Conservation (phyloP, 2,113 vertebrate species). For the Pomatostomus ruficeps region DNA sequence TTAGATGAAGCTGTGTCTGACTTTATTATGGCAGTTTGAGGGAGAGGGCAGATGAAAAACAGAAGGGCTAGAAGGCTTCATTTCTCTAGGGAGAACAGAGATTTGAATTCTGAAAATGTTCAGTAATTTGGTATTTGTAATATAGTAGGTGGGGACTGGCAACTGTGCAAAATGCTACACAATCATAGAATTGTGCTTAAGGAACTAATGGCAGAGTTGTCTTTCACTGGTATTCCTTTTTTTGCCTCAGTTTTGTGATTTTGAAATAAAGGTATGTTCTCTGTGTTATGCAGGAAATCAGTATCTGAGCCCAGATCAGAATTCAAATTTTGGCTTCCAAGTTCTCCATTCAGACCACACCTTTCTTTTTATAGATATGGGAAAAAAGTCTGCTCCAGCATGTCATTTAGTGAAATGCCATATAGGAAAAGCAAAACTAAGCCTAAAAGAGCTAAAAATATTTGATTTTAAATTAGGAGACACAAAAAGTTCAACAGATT, state of each 20-base stretch:
- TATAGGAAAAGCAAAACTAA: neutral
- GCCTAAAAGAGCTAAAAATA: neutral
- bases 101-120: neutral
- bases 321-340: neutral
- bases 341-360: neutral
- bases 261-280: neutral
- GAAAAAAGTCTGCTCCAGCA: neutral
- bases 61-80: neutral
- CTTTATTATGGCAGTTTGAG: neutral
- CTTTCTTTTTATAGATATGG: slow-evolving; percentile 34
- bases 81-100: neutral
- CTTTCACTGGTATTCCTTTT: neutral
- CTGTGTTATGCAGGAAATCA: neutral
- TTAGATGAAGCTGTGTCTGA: neutral
- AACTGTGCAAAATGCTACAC: neutral
- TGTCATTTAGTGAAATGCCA: slow-evolving; percentile 26
- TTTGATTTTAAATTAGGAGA: neutral
- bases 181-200: neutral
- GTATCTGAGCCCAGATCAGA: neutral
- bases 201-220: neutral
- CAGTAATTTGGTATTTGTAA: neutral
- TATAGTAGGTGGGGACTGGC: neutral
- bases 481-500: neutral
- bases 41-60: neutral
- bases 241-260: neutral